These are phyloP conservation scores for Medauroidea extradentata DNA, from an alignment of 1,140 invertebrate genomes.

Conservation along the genomic window DNA sequence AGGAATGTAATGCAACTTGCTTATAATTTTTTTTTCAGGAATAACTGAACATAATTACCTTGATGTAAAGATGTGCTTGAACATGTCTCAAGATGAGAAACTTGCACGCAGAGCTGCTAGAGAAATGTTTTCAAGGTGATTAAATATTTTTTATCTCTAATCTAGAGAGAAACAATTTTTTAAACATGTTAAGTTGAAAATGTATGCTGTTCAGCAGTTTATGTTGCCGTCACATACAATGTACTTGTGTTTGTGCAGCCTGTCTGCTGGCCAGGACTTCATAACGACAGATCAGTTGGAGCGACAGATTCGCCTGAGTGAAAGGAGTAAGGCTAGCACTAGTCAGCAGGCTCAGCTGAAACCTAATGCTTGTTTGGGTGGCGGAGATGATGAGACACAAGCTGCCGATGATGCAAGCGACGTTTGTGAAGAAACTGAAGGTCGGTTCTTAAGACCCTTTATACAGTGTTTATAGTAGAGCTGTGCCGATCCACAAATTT, in stretches of 20 bases:
- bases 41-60: conserved; percentile 75
- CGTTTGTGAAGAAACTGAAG: conserved; percentile 23
- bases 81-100: conserved; percentile 79
- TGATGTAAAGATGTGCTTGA: conserved; percentile 77
- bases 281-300: conserved; percentile 76
- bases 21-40: conserved; percentile 50
- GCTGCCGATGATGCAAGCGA: conserved; percentile 27
- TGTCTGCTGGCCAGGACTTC: conserved; percentile 79
- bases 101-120: conserved; percentile 76
- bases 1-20: too few species aligned
- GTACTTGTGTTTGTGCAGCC: conserved; percentile 44
- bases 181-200: background rate
- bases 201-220: background rate
- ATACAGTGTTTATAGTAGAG: too few species aligned
- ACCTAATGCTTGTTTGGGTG: too few species aligned
- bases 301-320: conserved; percentile 48
- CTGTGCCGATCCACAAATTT: too few species aligned
- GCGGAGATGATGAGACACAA: conserved; percentile 22
- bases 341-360: background rate
- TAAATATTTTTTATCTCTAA: background rate
- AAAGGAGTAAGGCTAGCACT: background rate
- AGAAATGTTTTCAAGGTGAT: conserved; percentile 73
- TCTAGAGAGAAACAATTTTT: background rate
- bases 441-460: conserved; percentile 27
- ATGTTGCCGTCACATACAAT: background rate